Conservation (phyloP, 2,797 vertebrate genomes). For the Catharus ustulatus region DNA sequence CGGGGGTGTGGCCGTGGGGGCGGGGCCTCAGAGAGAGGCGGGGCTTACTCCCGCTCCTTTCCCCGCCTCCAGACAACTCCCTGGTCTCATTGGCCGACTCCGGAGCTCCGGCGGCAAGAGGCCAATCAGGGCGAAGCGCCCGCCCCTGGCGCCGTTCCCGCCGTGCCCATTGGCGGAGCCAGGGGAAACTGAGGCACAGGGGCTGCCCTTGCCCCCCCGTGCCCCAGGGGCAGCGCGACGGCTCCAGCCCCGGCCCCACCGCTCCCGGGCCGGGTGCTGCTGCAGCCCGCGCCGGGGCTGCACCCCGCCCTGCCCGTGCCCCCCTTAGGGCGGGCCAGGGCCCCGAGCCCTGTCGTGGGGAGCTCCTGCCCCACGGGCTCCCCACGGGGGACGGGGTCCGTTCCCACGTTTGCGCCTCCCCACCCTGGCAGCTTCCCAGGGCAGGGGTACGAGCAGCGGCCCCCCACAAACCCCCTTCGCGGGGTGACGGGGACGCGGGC, state of each 20-base stretch:
- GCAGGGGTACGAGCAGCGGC: background rate
- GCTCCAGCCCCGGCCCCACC: background rate
- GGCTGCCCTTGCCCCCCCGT: background rate
- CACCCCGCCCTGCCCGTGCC: background rate
- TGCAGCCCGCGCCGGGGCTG: background rate
- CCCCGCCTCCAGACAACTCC: background rate
- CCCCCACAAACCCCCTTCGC: background rate
- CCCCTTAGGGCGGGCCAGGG: background rate
- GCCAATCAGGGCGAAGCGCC: background rate
- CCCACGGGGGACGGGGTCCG: background rate
- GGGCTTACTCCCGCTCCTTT: accelerated
- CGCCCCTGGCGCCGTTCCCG: background rate
- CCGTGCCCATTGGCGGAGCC: background rate
- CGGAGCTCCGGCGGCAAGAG: background rate
- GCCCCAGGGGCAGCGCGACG: background rate
- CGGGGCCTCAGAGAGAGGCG: background rate
- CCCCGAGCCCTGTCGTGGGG: background rate
- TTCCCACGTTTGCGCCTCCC: background rate
- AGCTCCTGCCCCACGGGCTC: background rate
- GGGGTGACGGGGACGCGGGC: background rate
- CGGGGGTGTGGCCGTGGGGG: accelerated
- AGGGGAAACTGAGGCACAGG: slow-evolving; percentile 48
- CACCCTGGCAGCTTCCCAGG: background rate
- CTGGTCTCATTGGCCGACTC: background rate
- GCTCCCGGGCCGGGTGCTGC: background rate